Evolutionary conservation across 2,888 invertebrate genomes (phyloP), one percentile per base, ranked within the genome.

Genomic region (Chironomus tentans): DNA sequence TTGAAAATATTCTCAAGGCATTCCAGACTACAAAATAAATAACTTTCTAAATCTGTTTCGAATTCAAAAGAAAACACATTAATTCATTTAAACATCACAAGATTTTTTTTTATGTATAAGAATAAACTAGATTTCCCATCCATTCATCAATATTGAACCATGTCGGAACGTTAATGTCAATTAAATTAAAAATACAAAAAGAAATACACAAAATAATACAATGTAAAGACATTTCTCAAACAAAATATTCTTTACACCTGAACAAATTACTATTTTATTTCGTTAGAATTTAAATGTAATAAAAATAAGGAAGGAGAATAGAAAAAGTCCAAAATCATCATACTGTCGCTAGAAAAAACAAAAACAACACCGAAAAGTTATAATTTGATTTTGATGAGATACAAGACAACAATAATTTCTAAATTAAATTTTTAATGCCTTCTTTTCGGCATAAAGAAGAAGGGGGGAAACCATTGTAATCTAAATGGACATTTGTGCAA

Each of bases 341-440:
- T 65, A 73, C 28, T 73, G 72, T 73, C 72, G 61, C 56, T 61
- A 28, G 15, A 62, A 72, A 65, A 65, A 65, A 65, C 65, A 65
- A 65, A 22, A 72, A 72, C 72, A 72, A 72, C 56, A 72, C 24
- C 28, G n/a, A 50, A 38, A 73, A 72, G 61, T 73, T 73, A 73
- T 73, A 73, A 73, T 73, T 73, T 73, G 61, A 73, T 73, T 73
- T 72, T 50, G 72, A 72, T 50, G 50, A 72, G 56, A 70, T 72
- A 61, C 24, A 72, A 62, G 61, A 73, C 72, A 73, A 73, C 72
- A 73, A 73, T 73, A 73, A 73, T 73, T 73, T 73, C 24, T 73
- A 73, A 73, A 73, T 73, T 73, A 73, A 73, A 73, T 73, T 73
- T 68, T 73, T 73, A 73, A 73, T 73, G 61, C 61, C 71, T 50